Evolutionary conservation across 2,113 vertebrate genomes (phyloP).

Genomic region (Leptosomus discolor): DNA sequence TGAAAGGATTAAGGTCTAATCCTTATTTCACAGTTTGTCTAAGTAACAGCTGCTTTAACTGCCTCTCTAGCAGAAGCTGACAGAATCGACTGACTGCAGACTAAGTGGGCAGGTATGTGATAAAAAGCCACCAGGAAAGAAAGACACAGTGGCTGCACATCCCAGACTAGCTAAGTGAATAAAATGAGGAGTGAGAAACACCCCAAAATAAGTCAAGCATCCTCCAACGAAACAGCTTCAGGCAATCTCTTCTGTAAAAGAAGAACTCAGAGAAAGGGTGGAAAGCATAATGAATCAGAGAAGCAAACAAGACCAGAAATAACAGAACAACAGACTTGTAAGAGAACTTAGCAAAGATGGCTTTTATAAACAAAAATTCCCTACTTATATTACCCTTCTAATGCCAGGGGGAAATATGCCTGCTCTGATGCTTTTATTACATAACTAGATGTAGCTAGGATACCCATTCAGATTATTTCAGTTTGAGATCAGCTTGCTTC

Average conservation of each 20-base stretch:
- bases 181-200: neutral
- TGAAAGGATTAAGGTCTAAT: neutral
- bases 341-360: neutral
- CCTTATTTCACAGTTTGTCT: neutral
- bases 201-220: neutral
- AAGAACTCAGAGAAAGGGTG: neutral
- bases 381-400: neutral
- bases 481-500: constrained; percentile 5
- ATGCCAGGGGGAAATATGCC: neutral
- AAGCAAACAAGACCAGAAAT: neutral
- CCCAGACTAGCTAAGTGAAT: neutral
- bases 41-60: neutral
- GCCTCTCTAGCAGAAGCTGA: neutral
- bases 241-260: neutral
- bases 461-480: neutral
- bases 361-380: neutral
- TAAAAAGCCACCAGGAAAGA: neutral
- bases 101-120: neutral
- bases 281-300: neutral
- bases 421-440: neutral
- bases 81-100: fast-evolving
- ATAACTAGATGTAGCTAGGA: neutral
- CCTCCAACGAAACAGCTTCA: neutral
- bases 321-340: neutral
- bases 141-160: neutral